Evolutionary conservation across 2,113 vertebrate genomes (phyloP), one percentile per base, ranked within the genome.

Genomic region (Lethenteron reissneri): DNA sequence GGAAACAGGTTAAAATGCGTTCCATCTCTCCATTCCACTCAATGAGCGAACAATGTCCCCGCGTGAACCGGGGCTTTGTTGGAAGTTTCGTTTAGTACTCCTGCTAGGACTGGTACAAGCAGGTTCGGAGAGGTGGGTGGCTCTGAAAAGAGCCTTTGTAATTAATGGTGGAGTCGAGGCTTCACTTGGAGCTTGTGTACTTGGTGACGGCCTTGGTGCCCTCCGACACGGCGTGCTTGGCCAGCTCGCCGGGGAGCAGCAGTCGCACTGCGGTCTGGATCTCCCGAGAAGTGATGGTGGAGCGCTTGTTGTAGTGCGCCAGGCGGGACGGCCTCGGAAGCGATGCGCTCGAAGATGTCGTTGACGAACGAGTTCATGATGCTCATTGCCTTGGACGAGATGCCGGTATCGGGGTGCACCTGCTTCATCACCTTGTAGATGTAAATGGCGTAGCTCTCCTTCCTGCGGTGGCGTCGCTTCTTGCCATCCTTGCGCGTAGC

Each of bases 181-280:
- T n/a, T n/a, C n/a, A n/a, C n/a, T n/a, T n/a, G n/a, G n/a, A n/a
- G n/a, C n/a, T n/a, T n/a, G n/a, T n/a, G n/a, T n/a, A n/a, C n/a
- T n/a, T n/a, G n/a, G n/a, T n/a, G n/a, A n/a, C n/a, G n/a, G n/a
- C n/a, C n/a, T n/a, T n/a, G n/a, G n/a, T n/a, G n/a, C n/a, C n/a
- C n/a, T n/a, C n/a, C n/a, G n/a, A n/a, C n/a, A n/a, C n/a, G n/a
- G n/a, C n/a, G n/a, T n/a, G n/a, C n/a, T 7, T 41, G 41, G 84
- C 84, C 78, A 86, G 73, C 73, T 86, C 83, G 0, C 84, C 81
- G 0, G 83, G 82, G 71, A 85, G 76, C 77, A 84, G 79, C 25
- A 85, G 81, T 56, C 85, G 81, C 72, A 87, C 85, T 0, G 86
- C 84, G 21, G 85, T 87, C 83, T 88, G 86, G 78, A 88, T 88